Conservation (phyloP, 2,113 vertebrate species). For the Furnarius figulus region DNA sequence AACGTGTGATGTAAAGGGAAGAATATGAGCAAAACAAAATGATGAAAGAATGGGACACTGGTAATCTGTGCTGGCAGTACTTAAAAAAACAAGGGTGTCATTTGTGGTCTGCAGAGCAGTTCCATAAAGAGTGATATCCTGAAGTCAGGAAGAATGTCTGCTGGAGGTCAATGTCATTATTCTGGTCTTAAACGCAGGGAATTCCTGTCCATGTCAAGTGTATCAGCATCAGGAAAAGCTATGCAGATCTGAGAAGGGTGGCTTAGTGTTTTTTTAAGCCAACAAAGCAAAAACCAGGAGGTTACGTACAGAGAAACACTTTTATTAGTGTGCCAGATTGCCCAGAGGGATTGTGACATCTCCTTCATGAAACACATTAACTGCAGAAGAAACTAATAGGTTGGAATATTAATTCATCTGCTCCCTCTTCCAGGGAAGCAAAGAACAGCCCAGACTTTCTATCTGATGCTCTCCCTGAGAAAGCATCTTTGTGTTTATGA, state of each 20-base stretch:
- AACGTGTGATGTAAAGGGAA: background rate
- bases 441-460: background rate
- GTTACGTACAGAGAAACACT: background rate
- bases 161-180: background rate
- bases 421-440: background rate
- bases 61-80: background rate
- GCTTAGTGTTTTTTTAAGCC: background rate
- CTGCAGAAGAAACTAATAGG: background rate
- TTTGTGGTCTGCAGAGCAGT: background rate
- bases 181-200: background rate
- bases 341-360: background rate
- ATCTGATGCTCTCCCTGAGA: background rate
- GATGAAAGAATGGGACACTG: background rate
- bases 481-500: constrained; percentile 13
- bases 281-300: background rate
- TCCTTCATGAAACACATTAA: background rate
- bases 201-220: background rate
- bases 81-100: background rate
- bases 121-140: background rate
- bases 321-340: background rate
- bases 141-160: background rate
- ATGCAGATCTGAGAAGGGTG: background rate
- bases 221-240: background rate
- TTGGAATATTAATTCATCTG: background rate
- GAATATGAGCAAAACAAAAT: background rate